These are phyloP conservation scores for Ctenoplectra terminalis DNA, from an alignment of 1,140 invertebrate species.

Conservation along the genomic window DNA sequence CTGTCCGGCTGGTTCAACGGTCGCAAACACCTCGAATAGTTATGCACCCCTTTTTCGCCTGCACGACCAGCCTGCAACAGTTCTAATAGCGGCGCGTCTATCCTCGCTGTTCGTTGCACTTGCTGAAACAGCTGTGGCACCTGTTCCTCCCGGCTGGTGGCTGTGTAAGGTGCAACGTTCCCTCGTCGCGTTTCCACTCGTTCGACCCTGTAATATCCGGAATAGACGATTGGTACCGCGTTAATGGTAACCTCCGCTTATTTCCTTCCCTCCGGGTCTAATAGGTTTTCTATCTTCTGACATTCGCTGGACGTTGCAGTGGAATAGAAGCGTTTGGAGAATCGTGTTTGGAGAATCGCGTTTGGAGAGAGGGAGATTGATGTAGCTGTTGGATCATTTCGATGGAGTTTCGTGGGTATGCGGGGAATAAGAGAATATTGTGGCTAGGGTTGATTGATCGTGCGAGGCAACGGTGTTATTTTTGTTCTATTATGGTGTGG, in stretches of 20 bases:
- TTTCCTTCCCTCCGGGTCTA: background rate
- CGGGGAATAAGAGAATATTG: no score
- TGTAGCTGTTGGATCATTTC: background rate
- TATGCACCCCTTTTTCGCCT: slow-evolving; percentile 74
- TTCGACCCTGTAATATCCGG: slow-evolving; percentile 67
- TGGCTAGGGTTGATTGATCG: background rate
- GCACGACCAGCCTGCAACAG: slow-evolving; percentile 69
- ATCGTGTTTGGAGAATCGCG: background rate
- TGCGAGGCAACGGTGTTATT: no score
- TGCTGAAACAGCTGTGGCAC: slow-evolving; percentile 80
- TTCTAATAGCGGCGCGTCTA: slow-evolving; percentile 76
- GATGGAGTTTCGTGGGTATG: background rate
- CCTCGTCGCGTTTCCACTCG: slow-evolving; percentile 55
- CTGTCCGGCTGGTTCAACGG: slow-evolving; percentile 74
- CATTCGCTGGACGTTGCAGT: slow-evolving; percentile 18
- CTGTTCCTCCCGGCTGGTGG: slow-evolving; percentile 70
- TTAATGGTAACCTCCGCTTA: slow-evolving; percentile 62
- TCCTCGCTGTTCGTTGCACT: slow-evolving; percentile 75
- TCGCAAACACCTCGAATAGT: slow-evolving; percentile 74
- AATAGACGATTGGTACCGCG: slow-evolving; percentile 66
- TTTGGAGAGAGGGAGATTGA: slow-evolving; percentile 17
- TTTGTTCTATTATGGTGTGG: no score
- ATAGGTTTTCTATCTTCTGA: background rate
- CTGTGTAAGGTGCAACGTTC: slow-evolving; percentile 78
- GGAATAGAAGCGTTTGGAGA: background rate